phyloP scores from a whole-genome alignment of 2,888 invertebrate species.

The Drosophila anomalata region DNA sequence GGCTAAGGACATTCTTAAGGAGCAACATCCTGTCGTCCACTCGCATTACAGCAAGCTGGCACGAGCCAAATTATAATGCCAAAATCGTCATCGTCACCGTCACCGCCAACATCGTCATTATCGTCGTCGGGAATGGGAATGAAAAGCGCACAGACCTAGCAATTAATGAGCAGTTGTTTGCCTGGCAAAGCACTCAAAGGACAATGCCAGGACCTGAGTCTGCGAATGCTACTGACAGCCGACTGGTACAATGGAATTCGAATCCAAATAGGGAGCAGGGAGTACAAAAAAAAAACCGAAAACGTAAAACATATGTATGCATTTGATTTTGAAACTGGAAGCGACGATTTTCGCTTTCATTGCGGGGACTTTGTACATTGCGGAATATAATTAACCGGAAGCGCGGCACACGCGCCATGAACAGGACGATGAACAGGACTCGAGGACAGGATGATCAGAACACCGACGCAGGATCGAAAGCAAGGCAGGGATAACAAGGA shows the following conservation, averaged over 20 bases:
- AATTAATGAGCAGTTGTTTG: conserved; percentile 78
- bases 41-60: conserved; percentile 58
- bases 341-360: conserved; percentile 80
- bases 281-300: conserved; percentile 17
- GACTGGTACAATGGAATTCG: conserved; percentile 37
- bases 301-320: conserved; percentile 74
- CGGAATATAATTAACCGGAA: conserved; percentile 84
- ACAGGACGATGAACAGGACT: conserved; percentile 52
- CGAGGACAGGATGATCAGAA: conserved; percentile 41
- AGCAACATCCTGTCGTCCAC: conserved; percentile 20
- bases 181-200: conserved; percentile 26
- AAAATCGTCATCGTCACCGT: conserved; percentile 39
- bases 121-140: conserved; percentile 34
- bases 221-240: conserved; percentile 62
- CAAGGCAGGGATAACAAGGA: conserved; percentile 34
- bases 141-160: conserved; percentile 65
- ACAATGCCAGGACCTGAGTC: conserved; percentile 46
- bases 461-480: conserved; percentile 47
- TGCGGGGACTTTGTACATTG: conserved; percentile 65
- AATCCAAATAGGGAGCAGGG: conserved; percentile 26
- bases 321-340: conserved; percentile 67
- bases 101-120: conserved; percentile 25
- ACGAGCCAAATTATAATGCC: conserved; percentile 71
- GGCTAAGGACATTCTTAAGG: not conserved
- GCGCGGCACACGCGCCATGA: conserved; percentile 83